Base-by-base conservation (phyloP, 2,113 vertebrate species). In the Saguinus imperator region DNA sequence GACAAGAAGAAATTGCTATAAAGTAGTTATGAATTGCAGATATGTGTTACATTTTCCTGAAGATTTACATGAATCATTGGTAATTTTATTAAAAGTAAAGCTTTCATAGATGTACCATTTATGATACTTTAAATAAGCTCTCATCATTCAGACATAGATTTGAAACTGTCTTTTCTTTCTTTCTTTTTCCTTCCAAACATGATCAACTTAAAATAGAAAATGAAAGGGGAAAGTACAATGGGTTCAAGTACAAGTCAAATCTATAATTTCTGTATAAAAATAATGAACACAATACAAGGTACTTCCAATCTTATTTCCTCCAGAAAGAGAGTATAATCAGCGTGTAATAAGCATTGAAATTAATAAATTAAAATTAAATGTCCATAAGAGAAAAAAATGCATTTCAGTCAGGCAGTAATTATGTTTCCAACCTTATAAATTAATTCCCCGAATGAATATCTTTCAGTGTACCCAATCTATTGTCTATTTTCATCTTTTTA, bases 331-430 rank as follows among this genome's bases (percentile, higher is more conserved):
- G 80, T 95, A n/a, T 97, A 98, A 98, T 98, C 97, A 96, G 97
- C 98, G 96, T 97, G 73, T 98, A 98, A 98, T 98, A 95, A 98
- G 95, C 92, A 98, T 57, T 98, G 91, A 98, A 98, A 98, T 98
- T 98, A 98, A 98, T 98, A 98, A 98, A 98, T 98, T 98, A 98
- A 98, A 98, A 98, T 97, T 97, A 98, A 98, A 98, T 98, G 84
- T 97, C 97, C 96, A 93, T 97, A 98, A 98, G 96, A 98, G 92
- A 97, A 97, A 98, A 57, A 98, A 98, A 97, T 80, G 64, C 97
- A 96, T 97, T 97, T 97, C 96, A 98, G 97, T 98, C 97, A 98
- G 90, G 89, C 92, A 79, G 87, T 96, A 98, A 98, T 99, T 98
- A 98, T 97, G 97, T 97, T 98, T 98, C 98, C 98, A 97, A 97